These are phyloP conservation scores for Dipodomys stephensi DNA, from an alignment of 2,113 vertebrate species.

Conservation along the genomic window DNA sequence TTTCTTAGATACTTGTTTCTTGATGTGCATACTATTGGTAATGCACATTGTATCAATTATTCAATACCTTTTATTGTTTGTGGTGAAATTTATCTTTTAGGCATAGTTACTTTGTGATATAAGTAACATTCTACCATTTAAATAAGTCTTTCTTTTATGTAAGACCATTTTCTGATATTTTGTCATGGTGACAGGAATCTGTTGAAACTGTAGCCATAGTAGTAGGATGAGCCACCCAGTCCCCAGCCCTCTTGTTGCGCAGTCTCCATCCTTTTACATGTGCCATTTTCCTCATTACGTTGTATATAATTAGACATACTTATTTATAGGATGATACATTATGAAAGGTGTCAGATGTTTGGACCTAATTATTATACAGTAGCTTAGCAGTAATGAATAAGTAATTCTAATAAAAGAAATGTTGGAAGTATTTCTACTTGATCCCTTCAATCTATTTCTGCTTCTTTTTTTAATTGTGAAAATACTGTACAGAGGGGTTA, in stretches of 20 bases:
- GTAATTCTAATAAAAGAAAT: neutral
- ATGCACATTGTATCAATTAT: no score
- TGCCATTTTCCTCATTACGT: neutral
- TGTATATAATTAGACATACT: neutral
- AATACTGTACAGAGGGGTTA: no score
- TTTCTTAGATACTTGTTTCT: neutral
- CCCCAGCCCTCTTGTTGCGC: neutral
- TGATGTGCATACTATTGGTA: no score
- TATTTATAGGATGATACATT: neutral
- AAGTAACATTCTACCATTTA: neutral
- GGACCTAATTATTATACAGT: neutral
- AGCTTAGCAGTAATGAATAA: neutral
- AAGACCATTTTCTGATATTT: neutral
- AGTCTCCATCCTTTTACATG: neutral
- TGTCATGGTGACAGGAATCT: neutral
- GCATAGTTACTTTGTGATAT: neutral
- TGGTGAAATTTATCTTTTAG: no score
- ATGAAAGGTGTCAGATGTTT: no score
- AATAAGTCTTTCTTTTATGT: no score
- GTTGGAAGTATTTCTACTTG: neutral
- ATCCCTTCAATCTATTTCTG: neutral
- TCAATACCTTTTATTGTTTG: no score
- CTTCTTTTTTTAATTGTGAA: no score
- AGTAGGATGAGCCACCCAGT: neutral
- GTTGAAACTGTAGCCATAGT: accelerated